phyloP scores from a whole-genome alignment of 2,113 vertebrate species.

The Carollia perspicillata region DNA sequence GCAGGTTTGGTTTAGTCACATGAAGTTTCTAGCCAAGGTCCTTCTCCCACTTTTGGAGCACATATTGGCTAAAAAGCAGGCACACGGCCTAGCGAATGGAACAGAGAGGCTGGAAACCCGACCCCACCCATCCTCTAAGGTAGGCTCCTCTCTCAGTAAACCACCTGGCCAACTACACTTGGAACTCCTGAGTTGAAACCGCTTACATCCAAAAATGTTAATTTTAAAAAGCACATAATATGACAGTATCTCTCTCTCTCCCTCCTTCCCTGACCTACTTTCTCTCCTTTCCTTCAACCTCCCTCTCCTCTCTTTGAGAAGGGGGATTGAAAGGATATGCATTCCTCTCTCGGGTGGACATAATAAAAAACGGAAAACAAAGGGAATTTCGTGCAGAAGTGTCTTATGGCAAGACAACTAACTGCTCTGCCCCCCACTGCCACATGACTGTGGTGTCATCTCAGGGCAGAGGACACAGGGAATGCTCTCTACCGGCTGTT shows the following conservation, averaged over 20 bases:
- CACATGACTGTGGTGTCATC: background rate
- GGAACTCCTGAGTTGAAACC: background rate
- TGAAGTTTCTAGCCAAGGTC: background rate
- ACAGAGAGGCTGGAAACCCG: background rate
- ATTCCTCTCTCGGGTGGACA: background rate
- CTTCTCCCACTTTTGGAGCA: background rate
- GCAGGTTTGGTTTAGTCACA: background rate
- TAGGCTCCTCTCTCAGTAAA: background rate
- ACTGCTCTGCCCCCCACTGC: background rate
- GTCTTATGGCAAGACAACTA: background rate
- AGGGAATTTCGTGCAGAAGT: constrained; percentile 10
- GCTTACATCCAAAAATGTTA: background rate
- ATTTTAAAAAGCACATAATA: background rate
- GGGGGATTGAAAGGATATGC: background rate
- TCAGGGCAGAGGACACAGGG: background rate
- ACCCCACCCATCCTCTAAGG: background rate
- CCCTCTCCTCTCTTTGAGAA: background rate
- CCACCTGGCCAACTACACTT: background rate
- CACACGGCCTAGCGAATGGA: background rate
- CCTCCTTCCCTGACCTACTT: background rate
- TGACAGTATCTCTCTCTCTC: background rate
- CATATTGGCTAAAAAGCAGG: background rate
- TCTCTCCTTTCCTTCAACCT: background rate
- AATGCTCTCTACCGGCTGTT: background rate
- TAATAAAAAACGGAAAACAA: constrained; percentile 15